phyloP scores from a whole-genome alignment of 1,140 invertebrate species.

The Drepana arcuata region DNA sequence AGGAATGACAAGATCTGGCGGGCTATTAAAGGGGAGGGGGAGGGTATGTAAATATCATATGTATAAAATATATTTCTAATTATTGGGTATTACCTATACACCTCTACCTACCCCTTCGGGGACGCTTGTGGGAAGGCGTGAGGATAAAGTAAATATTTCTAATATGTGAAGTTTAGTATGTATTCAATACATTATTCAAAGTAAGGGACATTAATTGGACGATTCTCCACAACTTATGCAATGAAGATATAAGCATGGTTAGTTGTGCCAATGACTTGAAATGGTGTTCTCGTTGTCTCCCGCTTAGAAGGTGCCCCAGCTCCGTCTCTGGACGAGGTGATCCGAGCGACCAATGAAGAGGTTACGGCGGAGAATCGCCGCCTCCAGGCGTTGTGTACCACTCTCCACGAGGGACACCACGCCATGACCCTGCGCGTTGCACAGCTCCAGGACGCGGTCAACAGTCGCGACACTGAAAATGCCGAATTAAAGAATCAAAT shows the following conservation, averaged over 20 bases:
- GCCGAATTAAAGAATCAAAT: constrained; percentile 96
- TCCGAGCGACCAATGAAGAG: constrained; percentile 87
- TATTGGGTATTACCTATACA: too few relatives aligned
- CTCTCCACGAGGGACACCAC: constrained; percentile 94
- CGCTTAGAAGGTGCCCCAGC: constrained; percentile 45
- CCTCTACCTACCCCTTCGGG: too few relatives aligned
- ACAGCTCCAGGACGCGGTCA: constrained; percentile 92
- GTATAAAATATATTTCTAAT: not conserved
- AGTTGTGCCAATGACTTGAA: too few relatives aligned
- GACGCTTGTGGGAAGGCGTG: too few relatives aligned
- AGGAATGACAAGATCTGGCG: constrained; percentile 93
- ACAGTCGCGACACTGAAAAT: constrained; percentile 92
- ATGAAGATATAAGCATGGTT: too few relatives aligned
- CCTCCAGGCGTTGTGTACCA: constrained; percentile 92
- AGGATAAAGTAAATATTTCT: too few relatives aligned
- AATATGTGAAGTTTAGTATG: too few relatives aligned
- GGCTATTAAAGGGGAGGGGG: constrained; percentile 87
- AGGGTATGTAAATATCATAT: too few relatives aligned
- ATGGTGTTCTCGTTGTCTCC: too few relatives aligned
- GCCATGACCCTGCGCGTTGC: constrained; percentile 92
- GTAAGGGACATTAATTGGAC: too few relatives aligned
- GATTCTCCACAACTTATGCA: too few relatives aligned
- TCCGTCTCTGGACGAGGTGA: constrained; percentile 80
- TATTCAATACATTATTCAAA: too few relatives aligned
- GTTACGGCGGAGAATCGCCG: constrained; percentile 93